Conservation (phyloP, 2,888 invertebrate species). For the Nomada fucata region DNA sequence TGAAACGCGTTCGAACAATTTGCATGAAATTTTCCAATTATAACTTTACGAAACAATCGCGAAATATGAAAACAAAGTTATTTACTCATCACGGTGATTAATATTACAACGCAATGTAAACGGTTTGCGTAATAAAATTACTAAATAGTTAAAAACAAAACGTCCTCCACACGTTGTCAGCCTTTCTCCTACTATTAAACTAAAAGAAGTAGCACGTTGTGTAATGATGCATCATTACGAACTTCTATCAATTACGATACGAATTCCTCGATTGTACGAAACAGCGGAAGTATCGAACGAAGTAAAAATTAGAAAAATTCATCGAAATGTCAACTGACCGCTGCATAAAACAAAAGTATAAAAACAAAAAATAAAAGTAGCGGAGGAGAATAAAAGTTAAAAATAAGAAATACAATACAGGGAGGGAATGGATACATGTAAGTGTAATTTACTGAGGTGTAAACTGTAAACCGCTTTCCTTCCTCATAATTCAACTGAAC, state of each 20-base stretch:
- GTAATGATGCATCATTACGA: conserved; percentile 7
- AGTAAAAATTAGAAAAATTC: conserved; percentile 19
- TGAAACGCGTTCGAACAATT: too few relatives aligned
- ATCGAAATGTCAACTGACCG: too few relatives aligned
- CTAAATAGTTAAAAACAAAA: too few relatives aligned
- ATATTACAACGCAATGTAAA: too few relatives aligned
- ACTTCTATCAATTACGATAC: background rate
- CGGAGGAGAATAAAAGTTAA: background rate
- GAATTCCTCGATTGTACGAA: background rate
- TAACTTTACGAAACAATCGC: too few relatives aligned
- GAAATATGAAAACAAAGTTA: too few relatives aligned
- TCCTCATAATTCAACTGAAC: conserved; percentile 19
- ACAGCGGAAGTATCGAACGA: background rate
- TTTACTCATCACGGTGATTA: too few relatives aligned
- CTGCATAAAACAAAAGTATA: background rate
- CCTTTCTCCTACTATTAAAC: too few relatives aligned
- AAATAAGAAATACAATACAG: background rate
- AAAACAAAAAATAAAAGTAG: background rate
- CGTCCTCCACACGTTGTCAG: too few relatives aligned
- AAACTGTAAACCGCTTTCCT: conserved; percentile 11
- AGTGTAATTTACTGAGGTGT: conserved; percentile 20
- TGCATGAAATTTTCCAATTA: too few relatives aligned
- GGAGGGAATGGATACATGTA: background rate
- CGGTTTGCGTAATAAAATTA: too few relatives aligned
- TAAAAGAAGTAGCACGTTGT: too few relatives aligned